Base-by-base conservation (phyloP, 2,888 invertebrate species). In the Drosophila putrida region DNA sequence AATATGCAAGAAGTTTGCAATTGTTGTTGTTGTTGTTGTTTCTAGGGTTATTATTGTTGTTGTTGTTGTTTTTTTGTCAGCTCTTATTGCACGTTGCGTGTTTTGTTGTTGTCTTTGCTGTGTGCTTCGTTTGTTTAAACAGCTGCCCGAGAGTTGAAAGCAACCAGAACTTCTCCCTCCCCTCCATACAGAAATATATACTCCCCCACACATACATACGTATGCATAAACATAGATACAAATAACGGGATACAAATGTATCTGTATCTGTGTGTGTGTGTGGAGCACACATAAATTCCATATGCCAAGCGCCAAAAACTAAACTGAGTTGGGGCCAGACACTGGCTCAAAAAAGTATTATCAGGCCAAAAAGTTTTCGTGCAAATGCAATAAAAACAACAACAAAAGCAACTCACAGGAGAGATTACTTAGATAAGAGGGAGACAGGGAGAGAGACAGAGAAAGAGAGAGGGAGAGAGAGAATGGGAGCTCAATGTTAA, bases 271-370 rank as follows among this genome's bases (percentile, higher is more conserved):
- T 36, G 13, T 28, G 41, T 54, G 33, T 49, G 43, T 38, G 38
- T 47, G 38, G 25, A 2, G 55, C 57, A 63, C 57, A 63, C 74
- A 78, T 83, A 88, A 86, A 88, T 83, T 82, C 65, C 78, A 83
- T 73, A 64, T 86, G 89, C 87, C 78, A 86, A 82, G 67, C 67
- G 65, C 73, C 74, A 76, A 78, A 79, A 63, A 62, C 68, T 76
- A 71, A 71, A 75, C 38, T 39, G 54, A 58, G 60, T 43, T 47
- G 36, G 38, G 54, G 15, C 13, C 53, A 60, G 43, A 43, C 43
- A 51, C 58, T 61, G 64, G 75, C 80, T 78, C 68, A 78, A 76
- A 76, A 78, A 76, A 76, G 80, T 72, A 69, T 78, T 80, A 78
- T 76, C 80, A 63, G 80, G 31, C 33, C 51, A 33, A 75, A 68